A percentile compares a stretch with the other conserved stretches of the same genome.
These are phyloP conservation scores for Andrena chrysosceles DNA, from an alignment of 2,888 invertebrate genomes.

Conservation along the genomic window DNA sequence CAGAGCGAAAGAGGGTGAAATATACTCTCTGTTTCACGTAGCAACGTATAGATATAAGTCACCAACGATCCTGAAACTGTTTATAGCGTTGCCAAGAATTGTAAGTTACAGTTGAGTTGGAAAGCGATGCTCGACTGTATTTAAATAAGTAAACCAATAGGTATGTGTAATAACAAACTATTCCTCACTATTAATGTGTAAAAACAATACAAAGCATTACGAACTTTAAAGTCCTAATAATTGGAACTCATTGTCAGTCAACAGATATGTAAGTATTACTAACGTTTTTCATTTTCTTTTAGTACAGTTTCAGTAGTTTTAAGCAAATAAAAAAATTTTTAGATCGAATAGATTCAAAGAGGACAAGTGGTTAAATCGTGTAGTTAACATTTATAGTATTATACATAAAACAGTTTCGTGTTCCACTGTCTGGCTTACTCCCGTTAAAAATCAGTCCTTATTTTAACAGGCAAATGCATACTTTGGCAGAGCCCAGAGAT, in stretches of 20 bases:
- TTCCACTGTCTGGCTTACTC: too few relatives aligned
- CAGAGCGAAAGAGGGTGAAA: neutral
- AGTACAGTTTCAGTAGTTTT: too few relatives aligned
- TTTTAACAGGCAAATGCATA: conserved; percentile 69
- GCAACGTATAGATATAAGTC: conserved; percentile 22
- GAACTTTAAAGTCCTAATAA: too few relatives aligned
- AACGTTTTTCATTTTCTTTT: too few relatives aligned
- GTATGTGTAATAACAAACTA: neutral
- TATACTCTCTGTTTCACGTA: conserved; percentile 3
- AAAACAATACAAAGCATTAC: too few relatives aligned
- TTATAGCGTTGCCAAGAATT: neutral
- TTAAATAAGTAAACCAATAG: neutral
- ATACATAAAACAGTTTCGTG: too few relatives aligned
- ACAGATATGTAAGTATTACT: too few relatives aligned
- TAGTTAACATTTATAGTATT: too few relatives aligned
- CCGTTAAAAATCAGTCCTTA: neutral
- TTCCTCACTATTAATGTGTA: neutral
- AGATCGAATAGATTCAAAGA: too few relatives aligned
- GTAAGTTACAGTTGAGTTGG: neutral
- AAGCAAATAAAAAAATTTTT: too few relatives aligned
- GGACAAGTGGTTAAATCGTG: too few relatives aligned
- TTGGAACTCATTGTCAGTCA: too few relatives aligned
- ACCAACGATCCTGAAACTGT: neutral
- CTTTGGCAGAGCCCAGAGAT: conserved; percentile 70
- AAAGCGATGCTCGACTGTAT: neutral